phyloP scores from a whole-genome alignment of 1,140 invertebrate genomes.

The Colletes gigas region DNA sequence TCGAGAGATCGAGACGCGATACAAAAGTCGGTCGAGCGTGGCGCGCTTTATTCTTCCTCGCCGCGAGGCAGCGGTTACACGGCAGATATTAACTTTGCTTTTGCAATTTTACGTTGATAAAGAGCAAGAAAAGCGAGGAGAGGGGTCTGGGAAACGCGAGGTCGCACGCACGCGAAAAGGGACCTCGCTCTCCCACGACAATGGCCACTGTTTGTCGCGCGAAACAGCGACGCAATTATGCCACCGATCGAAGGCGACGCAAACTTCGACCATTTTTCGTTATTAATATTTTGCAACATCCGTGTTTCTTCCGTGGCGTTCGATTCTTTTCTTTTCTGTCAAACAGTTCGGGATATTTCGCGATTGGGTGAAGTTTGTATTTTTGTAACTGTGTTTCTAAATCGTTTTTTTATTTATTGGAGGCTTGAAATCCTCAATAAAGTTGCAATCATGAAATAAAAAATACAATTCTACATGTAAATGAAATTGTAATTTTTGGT shows the following conservation, averaged over 20 bases:
- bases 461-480: too few relatives aligned
- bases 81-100: constrained; percentile 56
- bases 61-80: constrained; percentile 25
- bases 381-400: too few relatives aligned
- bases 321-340: too few relatives aligned
- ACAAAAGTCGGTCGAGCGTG: constrained; percentile 60
- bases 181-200: background rate
- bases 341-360: too few relatives aligned
- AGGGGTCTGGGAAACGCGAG: constrained; percentile 16
- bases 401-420: too few relatives aligned
- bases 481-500: too few relatives aligned
- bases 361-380: too few relatives aligned
- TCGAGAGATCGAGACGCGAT: constrained; percentile 55
- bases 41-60: constrained; percentile 10
- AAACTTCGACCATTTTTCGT: background rate
- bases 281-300: too few relatives aligned
- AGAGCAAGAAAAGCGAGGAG: background rate
- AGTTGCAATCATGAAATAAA: too few relatives aligned
- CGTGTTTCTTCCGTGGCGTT: too few relatives aligned
- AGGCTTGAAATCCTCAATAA: too few relatives aligned
- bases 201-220: background rate
- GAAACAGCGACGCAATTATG: background rate
- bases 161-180: background rate
- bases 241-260: background rate
- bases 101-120: constrained; percentile 52